Evolutionary conservation across 2,113 vertebrate species (phyloP).

Genomic region (Corythoichthys haematopterus): DNA sequence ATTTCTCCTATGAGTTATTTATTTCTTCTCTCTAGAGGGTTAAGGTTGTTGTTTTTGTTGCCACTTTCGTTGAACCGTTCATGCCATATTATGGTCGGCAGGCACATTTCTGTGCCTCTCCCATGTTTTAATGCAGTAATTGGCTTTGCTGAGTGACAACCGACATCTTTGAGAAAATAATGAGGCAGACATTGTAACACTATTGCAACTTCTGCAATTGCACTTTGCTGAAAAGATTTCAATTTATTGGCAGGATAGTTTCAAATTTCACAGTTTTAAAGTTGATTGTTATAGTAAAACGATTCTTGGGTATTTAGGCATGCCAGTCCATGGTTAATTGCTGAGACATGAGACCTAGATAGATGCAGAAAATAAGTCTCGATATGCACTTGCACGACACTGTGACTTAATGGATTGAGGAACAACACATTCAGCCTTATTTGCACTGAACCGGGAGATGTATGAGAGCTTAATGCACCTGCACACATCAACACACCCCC

Average conservation of each 20-base stretch:
- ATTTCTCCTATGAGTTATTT: neutral
- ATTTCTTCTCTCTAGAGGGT: neutral
- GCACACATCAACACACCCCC: slow-evolving; percentile 13
- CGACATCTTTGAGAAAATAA: slow-evolving; percentile 37
- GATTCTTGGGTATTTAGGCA: neutral
- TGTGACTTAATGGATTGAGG: slow-evolving; percentile 10
- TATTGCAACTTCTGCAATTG: slow-evolving; percentile 37
- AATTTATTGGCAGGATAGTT: slow-evolving; percentile 33
- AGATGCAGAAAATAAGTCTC: neutral
- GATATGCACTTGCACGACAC: slow-evolving; percentile 10
- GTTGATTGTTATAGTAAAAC: neutral
- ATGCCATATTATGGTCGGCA: slow-evolving; percentile 12
- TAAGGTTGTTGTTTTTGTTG: slow-evolving; percentile 14
- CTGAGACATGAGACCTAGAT: neutral
- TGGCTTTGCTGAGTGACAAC: slow-evolving; percentile 45
- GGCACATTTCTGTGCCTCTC: slow-evolving; percentile 8
- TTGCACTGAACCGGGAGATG: neutral
- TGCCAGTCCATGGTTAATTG: neutral
- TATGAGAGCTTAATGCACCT: slow-evolving; percentile 40
- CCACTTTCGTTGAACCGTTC: slow-evolving; percentile 14
- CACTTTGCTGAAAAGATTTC: slow-evolving; percentile 29
- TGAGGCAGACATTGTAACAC: slow-evolving; percentile 45
- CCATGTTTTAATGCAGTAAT: slow-evolving; percentile 45
- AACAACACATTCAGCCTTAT: slow-evolving; percentile 28
- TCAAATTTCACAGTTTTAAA: slow-evolving; percentile 6